Conservation (phyloP, 2,888 invertebrate species). For the Uropetala carovei region DNA sequence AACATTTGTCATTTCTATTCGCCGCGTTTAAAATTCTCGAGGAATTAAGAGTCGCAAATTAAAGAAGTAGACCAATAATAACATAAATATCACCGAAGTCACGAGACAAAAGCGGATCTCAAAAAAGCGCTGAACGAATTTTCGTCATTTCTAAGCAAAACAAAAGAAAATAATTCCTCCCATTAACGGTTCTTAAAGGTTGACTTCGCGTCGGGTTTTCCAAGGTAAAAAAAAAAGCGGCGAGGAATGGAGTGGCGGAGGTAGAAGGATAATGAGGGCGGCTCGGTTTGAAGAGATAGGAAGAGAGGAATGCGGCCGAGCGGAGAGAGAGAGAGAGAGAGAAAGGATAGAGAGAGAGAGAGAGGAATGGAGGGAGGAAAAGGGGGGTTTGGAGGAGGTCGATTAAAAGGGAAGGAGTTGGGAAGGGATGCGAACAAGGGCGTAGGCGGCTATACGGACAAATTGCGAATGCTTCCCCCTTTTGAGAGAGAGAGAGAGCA, state of each 20-base stretch:
- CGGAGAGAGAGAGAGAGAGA: too few relatives aligned
- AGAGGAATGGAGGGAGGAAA: too few relatives aligned
- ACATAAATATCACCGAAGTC: slow-evolving; percentile 20
- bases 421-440: background rate
- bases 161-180: slow-evolving; percentile 19
- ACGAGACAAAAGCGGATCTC: background rate
- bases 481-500: too few relatives aligned
- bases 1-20: too few relatives aligned
- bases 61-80: slow-evolving; percentile 16
- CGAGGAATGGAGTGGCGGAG: slow-evolving; percentile 1
- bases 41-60: background rate
- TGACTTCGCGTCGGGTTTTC: background rate
- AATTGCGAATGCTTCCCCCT: background rate
- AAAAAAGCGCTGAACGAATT: slow-evolving; percentile 9
- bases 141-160: slow-evolving; percentile 35
- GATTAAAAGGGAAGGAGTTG: background rate
- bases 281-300: slow-evolving; percentile 19
- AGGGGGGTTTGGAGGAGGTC: background rate
- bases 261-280: background rate
- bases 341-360: too few relatives aligned
- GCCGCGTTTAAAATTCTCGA: too few relatives aligned
- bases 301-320: background rate
- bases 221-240: slow-evolving; percentile 11
- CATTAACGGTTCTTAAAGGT: slow-evolving; percentile 28
- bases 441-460: slow-evolving; percentile 28